Evolutionary conservation across 2,113 vertebrate genomes (phyloP).

Genomic region (Limanda limanda): DNA sequence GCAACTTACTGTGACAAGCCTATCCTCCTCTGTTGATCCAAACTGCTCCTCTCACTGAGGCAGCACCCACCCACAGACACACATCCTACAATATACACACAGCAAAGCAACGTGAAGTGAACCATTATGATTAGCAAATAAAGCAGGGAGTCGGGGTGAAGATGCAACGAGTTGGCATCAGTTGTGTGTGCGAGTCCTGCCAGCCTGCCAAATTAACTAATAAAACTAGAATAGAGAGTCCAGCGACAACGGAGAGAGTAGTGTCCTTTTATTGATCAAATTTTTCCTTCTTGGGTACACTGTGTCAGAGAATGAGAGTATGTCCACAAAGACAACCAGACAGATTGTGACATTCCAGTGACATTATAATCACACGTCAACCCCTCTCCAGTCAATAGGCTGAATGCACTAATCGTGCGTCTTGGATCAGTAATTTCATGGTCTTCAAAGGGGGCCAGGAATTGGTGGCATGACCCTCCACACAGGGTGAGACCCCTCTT

Average conservation of each 20-base stretch:
- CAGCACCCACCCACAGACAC: constrained; percentile 29
- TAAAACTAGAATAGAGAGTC: constrained; percentile 64
- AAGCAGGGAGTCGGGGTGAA: constrained; percentile 38
- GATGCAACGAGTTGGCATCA: constrained; percentile 53
- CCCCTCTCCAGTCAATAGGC: constrained; percentile 77
- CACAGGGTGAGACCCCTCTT: constrained; percentile 72
- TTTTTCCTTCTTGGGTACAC: constrained; percentile 70
- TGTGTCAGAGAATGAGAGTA: constrained; percentile 64
- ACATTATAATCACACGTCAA: constrained; percentile 80
- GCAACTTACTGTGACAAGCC: constrained; percentile 75
- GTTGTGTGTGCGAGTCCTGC: constrained; percentile 48
- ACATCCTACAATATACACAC: constrained; percentile 24
- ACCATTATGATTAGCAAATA: constrained; percentile 54
- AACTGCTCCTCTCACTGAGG: constrained; percentile 51
- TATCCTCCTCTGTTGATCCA: constrained; percentile 66
- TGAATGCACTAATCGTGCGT: constrained; percentile 80
- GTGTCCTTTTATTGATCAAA: constrained; percentile 76
- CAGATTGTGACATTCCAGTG: constrained; percentile 83
- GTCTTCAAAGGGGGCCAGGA: constrained; percentile 80
- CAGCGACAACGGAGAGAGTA: constrained; percentile 62
- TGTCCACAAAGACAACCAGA: constrained; percentile 73
- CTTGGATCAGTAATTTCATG: constrained; percentile 84
- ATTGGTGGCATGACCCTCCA: constrained; percentile 82
- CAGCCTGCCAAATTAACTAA: constrained; percentile 70
- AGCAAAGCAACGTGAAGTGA: constrained; percentile 41